These are phyloP conservation scores for Uromys caudimaculatus DNA, from an alignment of 2,797 vertebrate genomes.

Conservation along the genomic window DNA sequence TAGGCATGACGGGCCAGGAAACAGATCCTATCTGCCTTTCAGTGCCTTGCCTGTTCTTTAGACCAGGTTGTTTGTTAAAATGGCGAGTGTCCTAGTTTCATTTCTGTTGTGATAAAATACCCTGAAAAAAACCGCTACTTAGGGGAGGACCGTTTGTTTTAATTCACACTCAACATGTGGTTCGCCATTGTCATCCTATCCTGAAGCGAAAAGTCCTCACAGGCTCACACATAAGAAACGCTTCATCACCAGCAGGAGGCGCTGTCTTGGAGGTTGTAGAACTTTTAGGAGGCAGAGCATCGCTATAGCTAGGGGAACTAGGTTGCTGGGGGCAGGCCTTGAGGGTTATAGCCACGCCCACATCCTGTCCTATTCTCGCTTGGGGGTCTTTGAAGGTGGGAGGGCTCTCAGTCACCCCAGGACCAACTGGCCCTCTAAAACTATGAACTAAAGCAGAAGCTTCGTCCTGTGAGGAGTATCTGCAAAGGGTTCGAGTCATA, in stretches of 20 bases:
- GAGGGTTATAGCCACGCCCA: not conserved
- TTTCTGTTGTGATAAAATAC: not conserved
- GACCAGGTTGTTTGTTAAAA: not conserved
- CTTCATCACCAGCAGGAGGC: not conserved
- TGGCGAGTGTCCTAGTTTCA: too few relatives aligned
- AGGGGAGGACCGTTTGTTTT: not conserved
- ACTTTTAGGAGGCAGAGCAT: not conserved
- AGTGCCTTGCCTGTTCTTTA: not conserved
- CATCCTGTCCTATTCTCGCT: not conserved
- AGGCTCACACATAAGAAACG: not conserved
- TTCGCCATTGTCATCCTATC: accelerated
- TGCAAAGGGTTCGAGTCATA: not conserved
- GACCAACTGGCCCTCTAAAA: too few relatives aligned
- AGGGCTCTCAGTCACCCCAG: not conserved
- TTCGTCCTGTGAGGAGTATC: not conserved
- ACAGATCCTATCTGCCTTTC: too few relatives aligned
- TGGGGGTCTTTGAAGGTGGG: not conserved
- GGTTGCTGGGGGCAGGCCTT: not conserved
- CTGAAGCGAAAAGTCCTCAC: not conserved
- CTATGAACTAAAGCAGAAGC: not conserved
- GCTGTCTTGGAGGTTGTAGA: not conserved
- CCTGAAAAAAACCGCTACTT: not conserved
- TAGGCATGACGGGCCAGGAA: too few relatives aligned
- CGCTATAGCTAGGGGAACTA: not conserved
- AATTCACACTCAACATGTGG: not conserved